Base-by-base conservation (phyloP, 2,797 vertebrate species). In the Scarus forsteni region DNA sequence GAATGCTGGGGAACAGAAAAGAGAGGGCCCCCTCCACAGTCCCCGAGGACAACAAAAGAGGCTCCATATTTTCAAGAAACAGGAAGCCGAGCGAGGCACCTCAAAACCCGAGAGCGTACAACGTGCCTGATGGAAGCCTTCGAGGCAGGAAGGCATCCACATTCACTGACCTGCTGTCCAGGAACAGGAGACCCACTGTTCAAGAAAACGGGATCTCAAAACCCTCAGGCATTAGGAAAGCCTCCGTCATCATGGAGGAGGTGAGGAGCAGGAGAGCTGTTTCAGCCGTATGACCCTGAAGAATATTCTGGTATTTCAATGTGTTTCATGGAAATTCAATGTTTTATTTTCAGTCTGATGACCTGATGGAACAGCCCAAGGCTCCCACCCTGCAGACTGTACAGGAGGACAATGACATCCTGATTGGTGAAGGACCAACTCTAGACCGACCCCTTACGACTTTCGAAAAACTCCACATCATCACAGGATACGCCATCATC, bases 381-480 rank as follows among this genome's bases (percentile, higher is more conserved):
- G 66, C 88, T 62, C 89, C 93, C 56, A 79, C 93, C 60, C 85
- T 91, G 77, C 68, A 95, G 90, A 81, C 90, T 76, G 75, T 95
- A 7, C 84, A 67, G 1, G 93, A 77, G 89, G 93, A 91, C 85
- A 87, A 92, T 43, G 94, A 96, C 7, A 65, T 79, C 3, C 90
- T 95, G 66, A 78, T 84, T 1, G 89, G 88, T n/a, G 94, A 96
- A 5, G 91, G 78, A 45, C 89, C 92, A 0, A 90, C 94, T 19
- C 91, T 96, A 67, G 96, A 98, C 58, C 93, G 93, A 27, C 95
- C 96, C 2, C 95, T 98, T 93, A 93, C 96, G 15, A 94, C 96
- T 66, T 92, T 99, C 10, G 97, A 99, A 84, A 99, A 99, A 90
- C 93, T 98, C 19, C 97, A 98, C 88, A 95, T 96, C 79, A 96